phyloP scores from a whole-genome alignment of 2,888 invertebrate genomes.

The Gymnocheta viridis region DNA sequence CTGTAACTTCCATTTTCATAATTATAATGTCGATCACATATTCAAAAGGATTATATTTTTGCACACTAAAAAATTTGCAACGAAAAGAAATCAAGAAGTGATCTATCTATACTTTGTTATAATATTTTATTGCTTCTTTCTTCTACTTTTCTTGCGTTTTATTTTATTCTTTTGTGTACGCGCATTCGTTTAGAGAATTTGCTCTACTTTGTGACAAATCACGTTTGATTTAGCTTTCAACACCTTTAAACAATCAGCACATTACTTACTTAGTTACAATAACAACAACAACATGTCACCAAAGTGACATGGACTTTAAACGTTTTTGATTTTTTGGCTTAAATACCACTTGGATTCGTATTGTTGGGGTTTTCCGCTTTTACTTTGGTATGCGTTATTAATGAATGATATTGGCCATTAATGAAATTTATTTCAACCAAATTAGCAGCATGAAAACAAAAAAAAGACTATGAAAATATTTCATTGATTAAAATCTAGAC shows the following conservation, averaged over 20 bases:
- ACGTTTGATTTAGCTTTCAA: constrained; percentile 66
- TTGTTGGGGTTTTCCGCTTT: constrained; percentile 37
- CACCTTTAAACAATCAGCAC: constrained; percentile 49
- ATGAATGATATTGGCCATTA: constrained; percentile 46
- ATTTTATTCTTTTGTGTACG: background rate
- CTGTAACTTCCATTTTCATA: constrained; percentile 21
- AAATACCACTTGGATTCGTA: background rate
- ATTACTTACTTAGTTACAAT: background rate
- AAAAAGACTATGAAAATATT: constrained; percentile 24
- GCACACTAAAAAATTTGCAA: constrained; percentile 43
- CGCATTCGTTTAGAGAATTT: constrained; percentile 38
- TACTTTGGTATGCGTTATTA: constrained; percentile 9
- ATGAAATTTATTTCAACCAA: constrained; percentile 14
- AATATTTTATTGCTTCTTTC: constrained; percentile 51
- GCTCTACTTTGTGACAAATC: constrained; percentile 70
- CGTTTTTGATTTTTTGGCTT: constrained; percentile 27
- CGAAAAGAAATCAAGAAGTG: constrained; percentile 43
- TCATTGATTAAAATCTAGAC: constrained; percentile 66
- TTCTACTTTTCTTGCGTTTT: constrained; percentile 1
- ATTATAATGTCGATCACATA: constrained; percentile 65
- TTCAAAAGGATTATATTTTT: background rate
- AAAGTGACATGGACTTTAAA: constrained; percentile 63
- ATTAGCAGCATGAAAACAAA: background rate
- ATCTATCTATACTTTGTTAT: constrained; percentile 61
- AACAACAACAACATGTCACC: constrained; percentile 44